Evolutionary conservation across 2,113 vertebrate genomes (phyloP).

Genomic region (Gymnogyps californianus): DNA sequence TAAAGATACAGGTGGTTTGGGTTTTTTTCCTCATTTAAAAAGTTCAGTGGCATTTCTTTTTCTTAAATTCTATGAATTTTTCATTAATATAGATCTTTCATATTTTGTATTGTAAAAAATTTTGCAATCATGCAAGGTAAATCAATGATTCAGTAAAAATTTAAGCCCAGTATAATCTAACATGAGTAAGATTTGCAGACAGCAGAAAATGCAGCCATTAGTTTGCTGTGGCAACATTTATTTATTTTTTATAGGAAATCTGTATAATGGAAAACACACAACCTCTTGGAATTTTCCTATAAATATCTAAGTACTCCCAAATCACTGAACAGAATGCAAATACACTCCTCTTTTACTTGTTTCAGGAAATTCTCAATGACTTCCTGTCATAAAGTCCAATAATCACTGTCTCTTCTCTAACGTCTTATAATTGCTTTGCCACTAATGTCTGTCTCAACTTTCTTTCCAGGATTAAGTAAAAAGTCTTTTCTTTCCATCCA

Average conservation of each 20-base stretch:
- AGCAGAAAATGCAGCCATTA: background rate
- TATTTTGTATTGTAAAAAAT: background rate
- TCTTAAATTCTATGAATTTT: background rate
- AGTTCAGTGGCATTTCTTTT: background rate
- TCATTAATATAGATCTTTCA: fast-evolving
- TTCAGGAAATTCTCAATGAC: slow-evolving; percentile 40
- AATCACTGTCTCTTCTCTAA: background rate
- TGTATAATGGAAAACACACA: background rate
- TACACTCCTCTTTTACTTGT: background rate
- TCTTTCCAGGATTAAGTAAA: background rate
- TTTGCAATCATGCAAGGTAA: fast-evolving
- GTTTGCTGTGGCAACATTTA: background rate
- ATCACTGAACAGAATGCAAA: background rate
- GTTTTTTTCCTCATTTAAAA: background rate
- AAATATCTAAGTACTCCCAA: slow-evolving; percentile 57
- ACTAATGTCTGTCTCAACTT: background rate
- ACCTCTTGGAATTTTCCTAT: slow-evolving; percentile 17
- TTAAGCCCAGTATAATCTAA: background rate
- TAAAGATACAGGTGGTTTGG: background rate
- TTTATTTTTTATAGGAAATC: slow-evolving; percentile 41
- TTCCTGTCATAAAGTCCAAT: slow-evolving; percentile 11
- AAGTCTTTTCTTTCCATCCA: background rate
- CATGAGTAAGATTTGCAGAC: background rate
- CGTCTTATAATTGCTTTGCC: background rate
- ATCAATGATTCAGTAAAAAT: fast-evolving